Evolutionary conservation across 1,140 invertebrate genomes (phyloP).

Genomic region (Cotesia vestalis): DNA sequence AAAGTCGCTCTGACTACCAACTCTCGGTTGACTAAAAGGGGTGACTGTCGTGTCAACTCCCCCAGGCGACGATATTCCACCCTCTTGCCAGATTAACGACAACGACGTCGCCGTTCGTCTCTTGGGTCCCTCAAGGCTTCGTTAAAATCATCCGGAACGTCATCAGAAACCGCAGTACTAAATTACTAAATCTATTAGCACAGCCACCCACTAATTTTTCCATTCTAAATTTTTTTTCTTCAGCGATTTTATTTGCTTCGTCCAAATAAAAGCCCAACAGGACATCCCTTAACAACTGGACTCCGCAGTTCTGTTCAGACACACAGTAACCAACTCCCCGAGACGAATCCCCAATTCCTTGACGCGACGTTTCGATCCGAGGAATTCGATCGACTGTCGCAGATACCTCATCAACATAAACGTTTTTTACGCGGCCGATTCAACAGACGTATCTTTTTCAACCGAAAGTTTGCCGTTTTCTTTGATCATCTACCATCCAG

Average conservation of each 20-base stretch:
- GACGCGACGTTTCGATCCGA: conserved; percentile 22
- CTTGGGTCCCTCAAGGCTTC: conserved; percentile 41
- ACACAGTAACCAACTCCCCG: neutral
- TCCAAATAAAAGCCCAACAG: too few species aligned
- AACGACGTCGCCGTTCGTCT: conserved; percentile 27
- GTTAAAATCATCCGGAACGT: conserved; percentile 42
- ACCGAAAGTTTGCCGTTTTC: conserved; percentile 11
- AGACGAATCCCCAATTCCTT: conserved; percentile 13
- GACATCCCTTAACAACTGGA: conserved; percentile 27
- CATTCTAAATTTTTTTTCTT: too few species aligned
- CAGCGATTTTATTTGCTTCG: too few species aligned
- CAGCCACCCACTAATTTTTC: too few species aligned
- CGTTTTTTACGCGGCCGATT: conserved; percentile 30
- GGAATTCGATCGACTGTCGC: conserved; percentile 27
- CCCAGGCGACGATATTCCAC: conserved; percentile 30
- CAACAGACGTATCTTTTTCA: neutral
- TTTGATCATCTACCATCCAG: conserved; percentile 24
- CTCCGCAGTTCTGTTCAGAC: neutral
- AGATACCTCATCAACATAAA: conserved; percentile 36
- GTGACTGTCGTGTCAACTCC: conserved; percentile 35
- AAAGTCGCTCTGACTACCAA: neutral
- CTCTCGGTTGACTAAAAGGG: conserved; percentile 41
- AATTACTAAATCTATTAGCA: conserved; percentile 30
- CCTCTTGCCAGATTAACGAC: conserved; percentile 26
- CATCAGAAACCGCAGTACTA: conserved; percentile 28